A percentile compares a stretch with the other conserved stretches of the same genome.
phyloP scores from a whole-genome alignment of 1,140 invertebrate species.

The Tribolium madens region DNA sequence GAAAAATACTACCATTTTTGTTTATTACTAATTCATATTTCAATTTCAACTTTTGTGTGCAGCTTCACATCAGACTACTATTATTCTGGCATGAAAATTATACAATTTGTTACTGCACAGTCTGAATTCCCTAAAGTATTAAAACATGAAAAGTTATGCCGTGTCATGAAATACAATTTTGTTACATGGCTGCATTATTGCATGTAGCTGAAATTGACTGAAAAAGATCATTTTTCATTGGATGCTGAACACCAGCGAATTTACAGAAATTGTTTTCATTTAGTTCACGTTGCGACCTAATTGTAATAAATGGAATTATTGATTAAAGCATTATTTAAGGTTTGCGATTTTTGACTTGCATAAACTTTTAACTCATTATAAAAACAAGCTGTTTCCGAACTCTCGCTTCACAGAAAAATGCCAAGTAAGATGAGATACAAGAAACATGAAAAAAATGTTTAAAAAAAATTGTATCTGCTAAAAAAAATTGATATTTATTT shows the following conservation, averaged over 20 bases:
- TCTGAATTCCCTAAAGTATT: conserved; percentile 26
- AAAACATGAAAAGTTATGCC: conserved; percentile 35
- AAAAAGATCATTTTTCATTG: conserved; percentile 15
- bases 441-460: no score
- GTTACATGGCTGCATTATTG: conserved; percentile 2
- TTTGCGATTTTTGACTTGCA: no score
- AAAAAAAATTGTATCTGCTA: no score
- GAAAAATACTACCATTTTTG: conserved; percentile 21
- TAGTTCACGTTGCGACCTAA: neutral
- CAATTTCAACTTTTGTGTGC: conserved; percentile 37
- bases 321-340: neutral
- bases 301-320: neutral
- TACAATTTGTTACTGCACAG: conserved; percentile 24
- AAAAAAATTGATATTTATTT: no score
- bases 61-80: conserved; percentile 20
- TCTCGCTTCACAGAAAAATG: no score
- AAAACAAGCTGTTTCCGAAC: no score
- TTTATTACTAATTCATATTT: conserved; percentile 46
- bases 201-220: conserved; percentile 11
- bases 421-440: no score
- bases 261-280: neutral
- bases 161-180: conserved; percentile 20
- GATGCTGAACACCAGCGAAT: neutral
- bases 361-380: no score
- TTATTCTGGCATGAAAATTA: conserved; percentile 29